phyloP scores from a whole-genome alignment of 2,888 invertebrate species.

The Nomada flava region DNA sequence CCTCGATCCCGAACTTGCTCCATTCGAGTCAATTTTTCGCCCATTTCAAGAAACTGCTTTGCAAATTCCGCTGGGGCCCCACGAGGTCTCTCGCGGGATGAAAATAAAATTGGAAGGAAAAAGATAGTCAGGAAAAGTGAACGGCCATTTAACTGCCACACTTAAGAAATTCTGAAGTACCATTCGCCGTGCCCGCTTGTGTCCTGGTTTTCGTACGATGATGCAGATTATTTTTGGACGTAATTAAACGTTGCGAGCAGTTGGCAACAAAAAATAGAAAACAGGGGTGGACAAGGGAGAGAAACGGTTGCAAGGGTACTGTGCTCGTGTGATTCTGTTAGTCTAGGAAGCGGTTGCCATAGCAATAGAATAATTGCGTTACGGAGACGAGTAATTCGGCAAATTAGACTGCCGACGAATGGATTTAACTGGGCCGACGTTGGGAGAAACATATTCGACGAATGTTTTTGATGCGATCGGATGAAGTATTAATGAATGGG shows the following conservation, averaged over 20 bases:
- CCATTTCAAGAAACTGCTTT: background rate
- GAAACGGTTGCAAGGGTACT: background rate
- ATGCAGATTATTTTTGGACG: background rate
- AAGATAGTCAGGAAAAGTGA: background rate
- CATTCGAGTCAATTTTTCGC: slow-evolving; percentile 58
- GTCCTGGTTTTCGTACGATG: background rate
- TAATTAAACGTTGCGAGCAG: slow-evolving; percentile 50
- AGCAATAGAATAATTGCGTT: slow-evolving; percentile 35
- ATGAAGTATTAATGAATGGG: slow-evolving; percentile 17
- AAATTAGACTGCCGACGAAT: slow-evolving; percentile 9
- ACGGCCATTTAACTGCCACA: background rate
- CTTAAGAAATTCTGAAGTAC: background rate
- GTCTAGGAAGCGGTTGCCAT: slow-evolving; percentile 35
- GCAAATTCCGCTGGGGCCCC: background rate
- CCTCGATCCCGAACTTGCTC: slow-evolving; percentile 63
- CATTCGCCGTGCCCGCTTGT: background rate
- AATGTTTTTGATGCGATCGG: background rate
- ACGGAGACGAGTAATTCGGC: background rate
- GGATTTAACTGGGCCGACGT: slow-evolving; percentile 28
- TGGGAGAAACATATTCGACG: slow-evolving; percentile 8
- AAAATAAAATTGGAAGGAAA: background rate
- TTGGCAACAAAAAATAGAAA: slow-evolving; percentile 24
- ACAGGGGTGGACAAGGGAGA: background rate
- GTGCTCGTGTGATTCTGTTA: slow-evolving; percentile 22
- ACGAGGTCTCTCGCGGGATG: background rate